Conservation (phyloP, 1,140 invertebrate species). For the Pogonomyrmex barbatus region DNA sequence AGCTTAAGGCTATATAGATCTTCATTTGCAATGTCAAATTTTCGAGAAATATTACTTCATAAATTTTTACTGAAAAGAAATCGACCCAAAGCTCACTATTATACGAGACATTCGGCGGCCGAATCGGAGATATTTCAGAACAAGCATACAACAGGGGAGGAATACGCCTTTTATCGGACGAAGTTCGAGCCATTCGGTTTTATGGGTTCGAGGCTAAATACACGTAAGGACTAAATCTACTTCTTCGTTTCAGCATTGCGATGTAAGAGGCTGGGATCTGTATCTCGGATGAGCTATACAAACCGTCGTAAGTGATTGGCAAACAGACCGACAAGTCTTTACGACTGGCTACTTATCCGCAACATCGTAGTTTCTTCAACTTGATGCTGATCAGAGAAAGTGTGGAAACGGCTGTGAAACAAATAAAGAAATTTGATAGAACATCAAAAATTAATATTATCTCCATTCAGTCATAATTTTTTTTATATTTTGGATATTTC, state of each 20-base stretch:
- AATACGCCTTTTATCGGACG: conserved; percentile 79
- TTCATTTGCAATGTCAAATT: conserved; percentile 2
- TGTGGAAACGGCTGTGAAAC: not conserved
- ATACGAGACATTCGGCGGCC: conserved; percentile 3
- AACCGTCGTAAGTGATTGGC: conserved; percentile 82
- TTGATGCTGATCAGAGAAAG: conserved; percentile 41
- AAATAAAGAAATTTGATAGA: conserved; percentile 13
- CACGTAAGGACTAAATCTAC: conserved; percentile 75
- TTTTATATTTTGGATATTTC: no score
- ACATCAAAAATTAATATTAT: conserved; percentile 5
- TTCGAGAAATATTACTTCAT: not conserved
- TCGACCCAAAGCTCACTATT: not conserved
- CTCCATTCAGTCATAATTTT: no score
- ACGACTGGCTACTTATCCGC: conserved; percentile 60
- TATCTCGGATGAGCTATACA: conserved; percentile 70
- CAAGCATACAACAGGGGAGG: conserved; percentile 26
- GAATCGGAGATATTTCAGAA: conserved; percentile 55
- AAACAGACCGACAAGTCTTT: conserved; percentile 77
- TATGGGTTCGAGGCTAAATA: conserved; percentile 81
- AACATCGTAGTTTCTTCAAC: conserved; percentile 46
- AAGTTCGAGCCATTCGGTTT: conserved; percentile 84
- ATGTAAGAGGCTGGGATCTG: conserved; percentile 68
- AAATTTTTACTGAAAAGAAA: conserved; percentile 14
- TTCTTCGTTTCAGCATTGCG: conserved; percentile 66
- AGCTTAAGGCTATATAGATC: not conserved